These are phyloP conservation scores for Calliphora vicina DNA, from an alignment of 1,140 invertebrate species.

Conservation along the genomic window DNA sequence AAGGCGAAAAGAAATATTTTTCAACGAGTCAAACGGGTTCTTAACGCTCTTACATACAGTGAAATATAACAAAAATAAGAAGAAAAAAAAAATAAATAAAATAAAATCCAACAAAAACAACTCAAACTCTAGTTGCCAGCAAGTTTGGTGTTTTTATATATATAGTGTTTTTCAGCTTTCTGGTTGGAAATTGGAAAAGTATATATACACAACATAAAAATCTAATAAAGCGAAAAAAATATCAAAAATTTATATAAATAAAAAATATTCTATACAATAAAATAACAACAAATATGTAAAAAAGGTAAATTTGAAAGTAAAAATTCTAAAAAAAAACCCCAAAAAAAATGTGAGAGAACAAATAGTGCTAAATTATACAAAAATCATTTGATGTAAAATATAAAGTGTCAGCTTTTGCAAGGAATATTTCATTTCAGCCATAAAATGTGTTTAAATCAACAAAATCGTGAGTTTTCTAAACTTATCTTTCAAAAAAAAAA, in stretches of 20 bases:
- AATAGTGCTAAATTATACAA: not conserved
- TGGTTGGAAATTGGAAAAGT: conserved; percentile 28
- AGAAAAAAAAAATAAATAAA: conserved; percentile 2
- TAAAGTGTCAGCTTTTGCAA: not conserved
- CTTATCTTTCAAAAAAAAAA: not conserved
- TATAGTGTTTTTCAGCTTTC: conserved; percentile 17
- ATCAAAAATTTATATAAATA: not conserved
- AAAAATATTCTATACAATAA: not conserved
- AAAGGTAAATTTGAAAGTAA: not conserved
- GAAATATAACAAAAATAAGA: conserved; percentile 28
- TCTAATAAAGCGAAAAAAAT: not conserved
- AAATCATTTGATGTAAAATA: too few relatives aligned
- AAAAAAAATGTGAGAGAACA: not conserved
- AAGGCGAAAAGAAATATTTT: conserved; percentile 43
- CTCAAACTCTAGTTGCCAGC: conserved; percentile 30
- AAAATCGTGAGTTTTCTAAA: not conserved
- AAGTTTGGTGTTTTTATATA: conserved; percentile 34
- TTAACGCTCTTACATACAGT: conserved; percentile 39
- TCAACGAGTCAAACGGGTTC: conserved; percentile 43
- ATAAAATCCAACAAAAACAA: conserved; percentile 13
- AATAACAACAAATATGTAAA: not conserved
- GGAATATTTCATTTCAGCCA: not conserved
- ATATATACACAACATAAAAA: not conserved
- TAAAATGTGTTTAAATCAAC: too few relatives aligned
- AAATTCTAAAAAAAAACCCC: not conserved